These are phyloP conservation scores for Erannis defoliaria DNA, from an alignment of 2,888 invertebrate species.

Conservation along the genomic window DNA sequence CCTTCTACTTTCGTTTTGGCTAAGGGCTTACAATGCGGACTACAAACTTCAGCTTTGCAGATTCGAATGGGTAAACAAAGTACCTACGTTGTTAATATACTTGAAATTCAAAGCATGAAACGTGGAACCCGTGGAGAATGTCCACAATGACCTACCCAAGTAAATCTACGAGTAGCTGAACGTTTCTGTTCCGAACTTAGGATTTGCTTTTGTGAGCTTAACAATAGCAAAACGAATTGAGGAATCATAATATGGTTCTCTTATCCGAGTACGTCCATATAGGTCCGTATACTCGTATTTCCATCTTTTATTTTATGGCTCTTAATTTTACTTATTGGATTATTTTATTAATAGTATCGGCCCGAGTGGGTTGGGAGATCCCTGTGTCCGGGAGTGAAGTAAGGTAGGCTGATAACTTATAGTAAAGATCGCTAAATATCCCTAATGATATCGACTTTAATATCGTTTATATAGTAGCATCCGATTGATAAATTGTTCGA, in stretches of 20 bases:
- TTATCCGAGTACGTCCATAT: no score
- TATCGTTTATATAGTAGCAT: no score
- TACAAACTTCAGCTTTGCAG: constrained; percentile 15
- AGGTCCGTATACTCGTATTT: no score
- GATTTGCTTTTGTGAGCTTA: background rate
- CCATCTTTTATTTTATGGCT: no score
- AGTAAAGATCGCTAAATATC: no score
- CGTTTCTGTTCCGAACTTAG: background rate
- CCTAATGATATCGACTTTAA: no score
- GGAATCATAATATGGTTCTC: background rate
- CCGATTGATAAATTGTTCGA: no score
- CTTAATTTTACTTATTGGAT: no score
- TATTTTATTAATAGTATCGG: no score
- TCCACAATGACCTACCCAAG: background rate
- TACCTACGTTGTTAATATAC: background rate
- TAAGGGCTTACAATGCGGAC: constrained; percentile 23
- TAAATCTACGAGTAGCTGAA: background rate
- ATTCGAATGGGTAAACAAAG: constrained; percentile 2
- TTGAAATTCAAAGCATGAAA: constrained; percentile 1
- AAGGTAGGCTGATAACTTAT: no score
- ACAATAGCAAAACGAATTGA: background rate
- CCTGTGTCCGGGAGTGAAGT: no score
- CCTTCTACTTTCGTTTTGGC: constrained; percentile 25
- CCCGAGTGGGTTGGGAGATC: no score
- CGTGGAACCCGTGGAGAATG: background rate